Base-by-base conservation (phyloP, 2,113 vertebrate genomes). In the Parus major region DNA sequence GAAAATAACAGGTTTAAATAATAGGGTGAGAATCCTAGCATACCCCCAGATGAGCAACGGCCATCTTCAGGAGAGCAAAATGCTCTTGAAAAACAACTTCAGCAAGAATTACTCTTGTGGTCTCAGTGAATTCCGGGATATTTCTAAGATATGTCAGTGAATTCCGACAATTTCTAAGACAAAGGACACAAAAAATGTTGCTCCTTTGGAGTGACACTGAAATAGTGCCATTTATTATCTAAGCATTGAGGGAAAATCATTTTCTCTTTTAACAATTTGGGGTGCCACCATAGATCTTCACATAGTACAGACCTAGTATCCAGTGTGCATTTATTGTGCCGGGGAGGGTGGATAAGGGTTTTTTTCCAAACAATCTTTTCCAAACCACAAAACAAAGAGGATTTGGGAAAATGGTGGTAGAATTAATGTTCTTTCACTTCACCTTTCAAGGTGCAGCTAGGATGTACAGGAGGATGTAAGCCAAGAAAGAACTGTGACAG, bases 301-400 rank as follows among this genome's bases (percentile, higher is more conserved):
- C 11, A 70, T 15, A 6, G 31, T 61, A 85, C 36, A 75, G 42
- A 85, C 27, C 27, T 57, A 78, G 24, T 4, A 9, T 42, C 75
- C 44, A 75, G 57, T 5, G 5, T 19, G 17, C 25, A 82, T 35
- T 66, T 64, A 28, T 11, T 55, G 29, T 25, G 23, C 33, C 42
- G 9, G 15, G 11, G 21, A 75, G 10, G 10, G 7, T 23, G 47
- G 9, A 17, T 10, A 63, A 47, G 13, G 33, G 8, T 0, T 28
- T 61, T 65, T 57, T 68, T 50, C n/a, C 36, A 83, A 47, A 42
- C 44, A 73, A 64, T 14, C 17, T 73, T 68, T 61, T 76, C 50
- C 31, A 80, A 66, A 21, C 12, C 39, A 63, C 27, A 64, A 71
- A 88, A 68, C 4, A 22, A 92, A 85, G 19, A 18, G 9, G 10